A percentile compares a stretch with the other conserved stretches of the same genome.
Evolutionary conservation across 92 coral and sea anemone genomes (phyloP).

Genomic region (Virgularia gustaviana): DNA sequence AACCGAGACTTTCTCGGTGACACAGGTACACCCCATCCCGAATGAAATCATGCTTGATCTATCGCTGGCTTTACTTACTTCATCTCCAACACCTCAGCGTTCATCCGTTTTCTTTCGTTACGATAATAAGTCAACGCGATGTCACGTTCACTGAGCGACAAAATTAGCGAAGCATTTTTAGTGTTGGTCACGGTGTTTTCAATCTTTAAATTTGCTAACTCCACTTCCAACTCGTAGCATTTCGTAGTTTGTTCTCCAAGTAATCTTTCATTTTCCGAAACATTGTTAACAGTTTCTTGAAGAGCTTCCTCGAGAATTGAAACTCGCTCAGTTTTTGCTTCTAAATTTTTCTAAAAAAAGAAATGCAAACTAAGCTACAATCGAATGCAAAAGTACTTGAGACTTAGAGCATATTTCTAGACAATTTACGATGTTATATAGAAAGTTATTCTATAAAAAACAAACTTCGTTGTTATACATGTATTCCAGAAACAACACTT

Average conservation of each 20-base stretch:
- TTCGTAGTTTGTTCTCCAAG: constrained; percentile 89
- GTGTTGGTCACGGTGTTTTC: constrained; percentile 96
- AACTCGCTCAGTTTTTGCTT: constrained; percentile 74
- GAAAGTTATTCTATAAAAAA: too few species aligned
- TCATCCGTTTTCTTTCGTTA: constrained; percentile 76
- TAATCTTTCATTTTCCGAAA: constrained; percentile 86
- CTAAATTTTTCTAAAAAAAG: constrained; percentile 61
- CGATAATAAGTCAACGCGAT: constrained; percentile 82
- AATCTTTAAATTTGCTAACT: constrained; percentile 75
- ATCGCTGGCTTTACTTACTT: constrained; percentile 68
- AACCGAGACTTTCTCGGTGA: too few species aligned
- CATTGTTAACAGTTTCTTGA: constrained; percentile 91
- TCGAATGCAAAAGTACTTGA: too few species aligned
- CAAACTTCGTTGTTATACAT: too few species aligned
- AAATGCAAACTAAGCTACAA: not conserved
- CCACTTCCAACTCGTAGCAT: constrained; percentile 84
- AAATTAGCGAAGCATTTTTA: constrained; percentile 86
- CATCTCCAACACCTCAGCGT: constrained; percentile 90
- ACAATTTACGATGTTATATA: too few species aligned
- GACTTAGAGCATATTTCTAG: too few species aligned
- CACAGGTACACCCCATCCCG: too few species aligned
- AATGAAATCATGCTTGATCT: too few species aligned
- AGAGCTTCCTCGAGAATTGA: constrained; percentile 93
- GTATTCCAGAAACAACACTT: too few species aligned
- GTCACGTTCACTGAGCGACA: constrained; percentile 88